Conservation (phyloP, 2,888 invertebrate species). For the Drosophila mimica region DNA sequence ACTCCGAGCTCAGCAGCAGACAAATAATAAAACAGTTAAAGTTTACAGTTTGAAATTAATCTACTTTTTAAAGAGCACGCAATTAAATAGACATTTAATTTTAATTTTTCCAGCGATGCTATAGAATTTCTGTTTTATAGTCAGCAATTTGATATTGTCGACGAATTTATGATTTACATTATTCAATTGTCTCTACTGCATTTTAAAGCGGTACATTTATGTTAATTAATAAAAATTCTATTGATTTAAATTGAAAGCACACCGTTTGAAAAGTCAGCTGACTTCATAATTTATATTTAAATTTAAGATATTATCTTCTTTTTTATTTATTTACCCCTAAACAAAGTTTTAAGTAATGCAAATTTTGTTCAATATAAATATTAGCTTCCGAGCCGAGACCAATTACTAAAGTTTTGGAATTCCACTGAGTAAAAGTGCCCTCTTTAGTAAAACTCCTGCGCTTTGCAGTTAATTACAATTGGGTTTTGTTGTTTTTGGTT, state of each 20-base stretch:
- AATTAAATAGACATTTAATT: constrained; percentile 1
- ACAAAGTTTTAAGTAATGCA: neutral
- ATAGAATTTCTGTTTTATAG: neutral
- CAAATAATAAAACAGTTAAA: constrained; percentile 1
- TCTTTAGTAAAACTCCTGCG: constrained; percentile 9
- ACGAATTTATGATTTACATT: constrained; percentile 14
- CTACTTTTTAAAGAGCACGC: neutral
- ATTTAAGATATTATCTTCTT: neutral
- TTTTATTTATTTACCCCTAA: neutral
- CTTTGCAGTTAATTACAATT: constrained; percentile 33
- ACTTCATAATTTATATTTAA: neutral
- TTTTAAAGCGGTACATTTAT: neutral
- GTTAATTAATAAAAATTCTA: neutral
- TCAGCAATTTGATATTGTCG: neutral
- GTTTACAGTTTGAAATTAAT: neutral
- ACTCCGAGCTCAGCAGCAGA: constrained; percentile 1
- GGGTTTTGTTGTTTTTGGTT: constrained; percentile 1
- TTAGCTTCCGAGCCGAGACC: neutral
- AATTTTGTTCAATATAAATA: neutral
- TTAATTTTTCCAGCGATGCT: neutral
- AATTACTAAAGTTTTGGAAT: constrained; percentile 5
- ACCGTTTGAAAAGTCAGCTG: neutral
- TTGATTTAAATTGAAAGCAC: constrained; percentile 5
- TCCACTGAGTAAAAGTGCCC: constrained; percentile 1
- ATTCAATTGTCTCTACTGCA: constrained; percentile 6